A percentile compares a stretch with the other conserved stretches of the same genome.
phyloP scores from a whole-genome alignment of 1,140 invertebrate genomes.

The Eubasilissa regina region DNA sequence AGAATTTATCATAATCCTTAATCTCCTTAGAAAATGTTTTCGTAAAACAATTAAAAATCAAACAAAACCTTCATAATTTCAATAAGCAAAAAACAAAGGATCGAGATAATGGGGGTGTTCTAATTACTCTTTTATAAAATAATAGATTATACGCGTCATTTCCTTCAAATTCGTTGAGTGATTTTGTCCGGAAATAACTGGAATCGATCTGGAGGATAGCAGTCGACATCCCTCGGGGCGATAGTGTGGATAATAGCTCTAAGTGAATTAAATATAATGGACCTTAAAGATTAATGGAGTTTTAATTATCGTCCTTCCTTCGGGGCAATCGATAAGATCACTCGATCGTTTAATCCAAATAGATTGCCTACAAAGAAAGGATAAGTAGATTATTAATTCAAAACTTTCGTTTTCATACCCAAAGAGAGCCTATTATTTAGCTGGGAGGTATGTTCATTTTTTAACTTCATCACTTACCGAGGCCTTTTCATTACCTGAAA shows the following conservation, averaged over 20 bases:
- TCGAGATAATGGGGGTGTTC: slow-evolving; percentile 15
- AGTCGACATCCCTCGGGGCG: slow-evolving; percentile 44
- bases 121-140: slow-evolving; percentile 42
- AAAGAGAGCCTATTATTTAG: no score
- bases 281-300: slow-evolving; percentile 59
- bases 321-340: slow-evolving; percentile 54
- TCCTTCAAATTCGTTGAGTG: slow-evolving; percentile 48
- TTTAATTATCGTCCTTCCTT: slow-evolving; percentile 59
- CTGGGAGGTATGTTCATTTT: no score
- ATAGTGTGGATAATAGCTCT: slow-evolving; percentile 60
- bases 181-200: slow-evolving; percentile 40
- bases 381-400: background rate
- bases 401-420: no score
- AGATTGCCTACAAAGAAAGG: slow-evolving; percentile 21
- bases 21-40: background rate
- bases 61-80: slow-evolving; percentile 5
- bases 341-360: slow-evolving; percentile 32
- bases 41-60: background rate
- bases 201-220: slow-evolving; percentile 41
- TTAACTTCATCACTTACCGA: no score
- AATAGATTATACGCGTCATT: slow-evolving; percentile 49
- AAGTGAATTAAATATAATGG: slow-evolving; percentile 61
- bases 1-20: no score
- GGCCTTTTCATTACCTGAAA: no score
- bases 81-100: slow-evolving; percentile 7